Evolutionary conservation across 2,113 vertebrate genomes (phyloP).

Genomic region (Serinus canaria): DNA sequence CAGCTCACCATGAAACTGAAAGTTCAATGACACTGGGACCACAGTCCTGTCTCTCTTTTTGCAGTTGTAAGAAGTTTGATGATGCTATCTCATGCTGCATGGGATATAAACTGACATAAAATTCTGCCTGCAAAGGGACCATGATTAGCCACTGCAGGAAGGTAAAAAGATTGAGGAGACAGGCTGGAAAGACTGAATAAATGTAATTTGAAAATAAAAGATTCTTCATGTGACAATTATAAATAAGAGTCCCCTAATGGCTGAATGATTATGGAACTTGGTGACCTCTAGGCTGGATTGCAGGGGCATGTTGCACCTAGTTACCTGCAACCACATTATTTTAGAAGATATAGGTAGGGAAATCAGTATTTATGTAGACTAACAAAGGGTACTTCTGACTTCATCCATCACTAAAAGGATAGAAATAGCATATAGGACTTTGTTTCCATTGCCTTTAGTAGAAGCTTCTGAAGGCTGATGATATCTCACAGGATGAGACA

Average conservation of each 20-base stretch:
- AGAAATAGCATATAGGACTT: not conserved
- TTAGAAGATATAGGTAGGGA: accelerated
- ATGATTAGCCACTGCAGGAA: not conserved
- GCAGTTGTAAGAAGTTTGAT: not conserved
- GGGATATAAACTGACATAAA: not conserved
- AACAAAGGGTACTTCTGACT: not conserved
- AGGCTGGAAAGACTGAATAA: not conserved
- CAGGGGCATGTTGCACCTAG: not conserved
- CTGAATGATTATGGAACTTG: not conserved
- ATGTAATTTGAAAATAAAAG: not conserved
- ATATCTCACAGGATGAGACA: not conserved
- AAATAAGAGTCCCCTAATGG: not conserved
- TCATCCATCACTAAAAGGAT: not conserved
- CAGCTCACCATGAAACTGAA: not conserved
- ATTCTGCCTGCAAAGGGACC: not conserved
- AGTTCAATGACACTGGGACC: not conserved
- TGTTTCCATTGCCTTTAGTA: not conserved
- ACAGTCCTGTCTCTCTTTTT: not conserved
- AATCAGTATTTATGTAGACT: not conserved
- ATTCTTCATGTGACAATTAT: not conserved
- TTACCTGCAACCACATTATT: not conserved
- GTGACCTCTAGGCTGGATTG: not conserved
- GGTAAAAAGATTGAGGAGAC: not conserved
- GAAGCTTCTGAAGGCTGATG: not conserved
- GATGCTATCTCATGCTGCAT: not conserved